Evolutionary conservation across 1,140 invertebrate genomes (phyloP).

Genomic region (Drosophila sulfurigaster): DNA sequence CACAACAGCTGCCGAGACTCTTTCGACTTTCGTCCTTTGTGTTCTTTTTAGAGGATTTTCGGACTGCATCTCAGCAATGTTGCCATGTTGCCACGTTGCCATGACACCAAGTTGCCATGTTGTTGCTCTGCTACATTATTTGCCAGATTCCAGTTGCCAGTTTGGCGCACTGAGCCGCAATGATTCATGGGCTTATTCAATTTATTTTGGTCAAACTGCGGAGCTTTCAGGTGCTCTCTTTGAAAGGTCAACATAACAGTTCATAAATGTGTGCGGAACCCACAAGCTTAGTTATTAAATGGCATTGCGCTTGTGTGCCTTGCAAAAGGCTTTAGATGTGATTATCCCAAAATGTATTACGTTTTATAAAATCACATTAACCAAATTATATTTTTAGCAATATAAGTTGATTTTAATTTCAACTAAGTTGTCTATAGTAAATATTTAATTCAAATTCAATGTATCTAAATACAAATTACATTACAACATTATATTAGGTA

Average conservation of each 20-base stretch:
- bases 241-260: conserved; percentile 27
- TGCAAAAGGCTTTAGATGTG: neutral
- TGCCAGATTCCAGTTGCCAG: conserved; percentile 6
- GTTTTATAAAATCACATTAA: neutral
- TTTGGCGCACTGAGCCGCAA: conserved; percentile 24
- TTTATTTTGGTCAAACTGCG: conserved; percentile 23
- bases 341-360: conserved; percentile 5
- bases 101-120: neutral
- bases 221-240: conserved; percentile 2
- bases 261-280: neutral
- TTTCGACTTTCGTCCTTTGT: neutral
- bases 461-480: no score
- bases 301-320: neutral
- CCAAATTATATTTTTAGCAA: neutral
- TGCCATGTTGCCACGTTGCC: neutral
- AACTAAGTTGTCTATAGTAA: no score
- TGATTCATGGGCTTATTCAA: conserved; percentile 44
- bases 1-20: conserved; percentile 42
- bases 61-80: conserved; percentile 6
- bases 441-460: no score
- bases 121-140: neutral
- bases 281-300: conserved; percentile 10
- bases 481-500: no score
- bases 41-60: neutral
- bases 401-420: neutral